Evolutionary conservation across 1,140 invertebrate species (phyloP), one percentile per base, ranked within the genome.

Genomic region (Euwallacea similis): DNA sequence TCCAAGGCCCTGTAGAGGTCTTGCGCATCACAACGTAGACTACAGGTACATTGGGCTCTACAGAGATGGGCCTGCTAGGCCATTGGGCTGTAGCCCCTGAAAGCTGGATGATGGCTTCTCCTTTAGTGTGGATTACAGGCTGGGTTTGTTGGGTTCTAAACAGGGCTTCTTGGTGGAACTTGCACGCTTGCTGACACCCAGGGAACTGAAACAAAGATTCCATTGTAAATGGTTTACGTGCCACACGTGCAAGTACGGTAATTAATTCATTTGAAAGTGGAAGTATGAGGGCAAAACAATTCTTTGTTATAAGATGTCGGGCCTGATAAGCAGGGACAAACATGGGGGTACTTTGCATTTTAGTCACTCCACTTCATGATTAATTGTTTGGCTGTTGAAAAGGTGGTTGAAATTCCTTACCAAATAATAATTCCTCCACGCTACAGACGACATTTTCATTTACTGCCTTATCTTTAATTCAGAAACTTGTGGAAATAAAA

Each of bases 11-110:
- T 69, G 85, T 82, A 42, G 84, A 84, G 33, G 85, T 83, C 67
- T 88, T 84, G 6, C 87, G 81, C 86, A 90, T 89, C 16, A 90
- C 86, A 6, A 89, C 87, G 80, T 89, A 90, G n/a, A 90, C 87
- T n/a, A 88, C 78, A 13, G 87, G 87, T 11, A 80, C 77, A 21
- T 74, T 77, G 56, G 76, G 70, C 33, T 77, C 76, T 8, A 84
- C 82, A 9, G 85, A 84, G 0, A 84, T 83, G 8, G 87, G 86
- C 13, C 86, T 83, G 0, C 87, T 83, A 0, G 87, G 88, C 87
- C 88, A 89, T 58, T 84, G 83, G 3, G 86, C 86, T 41, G 86
- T 79, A 10, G 84, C 85, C 8, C 86, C 86, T 46, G 83, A 83
- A 6, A 88, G 82, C 69, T 83, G 81, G 74, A 89, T 85, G 0